Base-by-base conservation (phyloP, 2,888 invertebrate species). In the Philaethria dido region DNA sequence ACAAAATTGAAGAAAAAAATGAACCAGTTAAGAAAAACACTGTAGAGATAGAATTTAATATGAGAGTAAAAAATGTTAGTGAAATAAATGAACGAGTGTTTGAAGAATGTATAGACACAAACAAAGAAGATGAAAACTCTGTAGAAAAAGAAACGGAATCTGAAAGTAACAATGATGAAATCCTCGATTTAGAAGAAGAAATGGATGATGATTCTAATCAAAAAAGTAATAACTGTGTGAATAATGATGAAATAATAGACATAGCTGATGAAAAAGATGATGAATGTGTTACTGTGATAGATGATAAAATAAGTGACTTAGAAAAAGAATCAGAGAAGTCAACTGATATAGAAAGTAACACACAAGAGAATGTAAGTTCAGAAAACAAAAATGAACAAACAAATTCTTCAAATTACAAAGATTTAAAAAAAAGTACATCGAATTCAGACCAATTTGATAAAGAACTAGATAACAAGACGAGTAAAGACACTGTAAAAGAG, bases 221-320 rank as follows among this genome's bases (percentile, higher is more conserved):
- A 16, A 25, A n/a, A 22, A 42, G 9, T 57, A 42, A 5, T n/a
- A 16, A n/a, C 8, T n/a, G 42, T 62, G 22, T 50, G 8, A 61
- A 61, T 16, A 61, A 47, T 42, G 64, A 57, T 39, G 68, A 75
- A 45, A 62, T 72, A 0, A 74, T 69, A 45, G 50, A 66, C 18
- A 65, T 69, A 52, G 63, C 70, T 50, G 68, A 72, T 68, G 71
- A 75, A 48, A 72, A 68, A 54, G 62, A 64, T 47, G 25, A 60
- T 25, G 61, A 68, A 48, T 64, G 29, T 64, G 39, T 50, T 29
- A 47, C 45, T 22, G 54, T 50, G 29, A 22, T 39, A 18, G 62
- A 54, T 33, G 33, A 65, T 22, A 54, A 59, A 44, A 25, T 48
- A 5, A 18, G 5, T 62, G 65, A 66, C 3, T 60, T 52, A n/a